Percentiles rank a stretch among this genome's conserved stretches.
Conservation (phyloP, 2,797 vertebrate species). For the Sebastes iracundus region DNA sequence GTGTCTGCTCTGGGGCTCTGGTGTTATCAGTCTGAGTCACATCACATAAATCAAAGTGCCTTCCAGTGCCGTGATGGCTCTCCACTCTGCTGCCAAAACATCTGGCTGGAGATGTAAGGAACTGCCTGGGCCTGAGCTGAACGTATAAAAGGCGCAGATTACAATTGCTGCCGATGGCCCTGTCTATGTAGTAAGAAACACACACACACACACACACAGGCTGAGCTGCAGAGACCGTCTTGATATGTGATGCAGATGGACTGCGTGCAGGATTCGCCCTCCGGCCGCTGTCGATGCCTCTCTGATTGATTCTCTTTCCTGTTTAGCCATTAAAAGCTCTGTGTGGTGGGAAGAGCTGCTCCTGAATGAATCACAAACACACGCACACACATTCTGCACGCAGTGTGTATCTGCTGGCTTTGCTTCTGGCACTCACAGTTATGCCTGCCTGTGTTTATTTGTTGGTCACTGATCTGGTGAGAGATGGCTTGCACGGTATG, state of each 20-base stretch:
- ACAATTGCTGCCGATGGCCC: conserved; percentile 15
- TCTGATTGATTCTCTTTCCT: conserved; percentile 72
- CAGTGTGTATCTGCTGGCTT: conserved; percentile 14
- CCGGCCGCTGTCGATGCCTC: conserved; percentile 61
- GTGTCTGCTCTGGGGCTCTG: conserved; percentile 51
- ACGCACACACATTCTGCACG: background rate
- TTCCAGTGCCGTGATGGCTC: conserved; percentile 38
- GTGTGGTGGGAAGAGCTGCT: conserved; percentile 26
- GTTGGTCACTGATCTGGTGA: conserved; percentile 56
- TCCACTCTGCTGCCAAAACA: conserved; percentile 57
- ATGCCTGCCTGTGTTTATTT: conserved; percentile 58
- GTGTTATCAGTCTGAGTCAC: conserved; percentile 70
- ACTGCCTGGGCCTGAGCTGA: conserved; percentile 2
- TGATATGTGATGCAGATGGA: conserved; percentile 39
- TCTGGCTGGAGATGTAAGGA: conserved; percentile 38
- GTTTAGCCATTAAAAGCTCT: conserved; percentile 61
- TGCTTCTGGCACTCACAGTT: conserved; percentile 36
- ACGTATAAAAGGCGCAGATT: background rate
- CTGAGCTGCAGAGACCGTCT: conserved; percentile 29
- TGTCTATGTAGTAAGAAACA: conserved; percentile 15
- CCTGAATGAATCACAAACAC: conserved; percentile 43
- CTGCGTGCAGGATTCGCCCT: conserved; percentile 53
- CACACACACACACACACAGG: background rate
- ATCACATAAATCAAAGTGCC: conserved; percentile 70
- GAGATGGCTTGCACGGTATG: conserved; percentile 40